A percentile compares a stretch with the other conserved stretches of the same genome.
These are phyloP conservation scores for Choristoneura rosaceana DNA, from an alignment of 2,888 invertebrate genomes.

Conservation along the genomic window DNA sequence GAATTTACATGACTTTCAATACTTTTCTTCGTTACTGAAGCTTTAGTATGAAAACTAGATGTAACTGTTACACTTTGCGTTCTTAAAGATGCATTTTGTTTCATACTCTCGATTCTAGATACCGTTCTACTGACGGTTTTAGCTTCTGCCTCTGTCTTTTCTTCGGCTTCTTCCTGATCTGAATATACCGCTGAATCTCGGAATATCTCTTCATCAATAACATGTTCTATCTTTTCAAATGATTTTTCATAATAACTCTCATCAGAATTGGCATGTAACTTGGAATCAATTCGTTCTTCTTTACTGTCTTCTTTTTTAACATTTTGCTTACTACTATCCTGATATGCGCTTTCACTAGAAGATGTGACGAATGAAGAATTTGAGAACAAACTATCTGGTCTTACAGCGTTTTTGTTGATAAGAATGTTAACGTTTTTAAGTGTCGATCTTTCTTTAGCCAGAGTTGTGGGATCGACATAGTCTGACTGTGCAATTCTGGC, in stretches of 20 bases:
- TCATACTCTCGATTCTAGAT: slow-evolving; percentile 65
- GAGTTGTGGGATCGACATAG: slow-evolving; percentile 92
- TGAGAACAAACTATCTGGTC: slow-evolving; percentile 84
- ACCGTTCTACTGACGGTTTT: slow-evolving; percentile 59
- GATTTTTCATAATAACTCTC: slow-evolving; percentile 92
- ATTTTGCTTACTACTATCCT: slow-evolving; percentile 54
- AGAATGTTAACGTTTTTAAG: slow-evolving; percentile 85
- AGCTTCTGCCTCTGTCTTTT: slow-evolving; percentile 56
- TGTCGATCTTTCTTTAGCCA: slow-evolving; percentile 81
- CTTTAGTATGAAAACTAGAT: slow-evolving; percentile 55
- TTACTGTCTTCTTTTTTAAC: slow-evolving; percentile 42
- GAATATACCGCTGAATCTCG: slow-evolving; percentile 94
- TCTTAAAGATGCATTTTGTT: slow-evolving; percentile 66
- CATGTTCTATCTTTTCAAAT: slow-evolving; percentile 90
- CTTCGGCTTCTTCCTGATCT: slow-evolving; percentile 87
- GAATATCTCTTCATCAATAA: slow-evolving; percentile 89
- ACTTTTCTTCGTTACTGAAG: slow-evolving; percentile 53
- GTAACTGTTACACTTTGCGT: slow-evolving; percentile 60
- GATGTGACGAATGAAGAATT: slow-evolving; percentile 85
- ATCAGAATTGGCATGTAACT: slow-evolving; percentile 71
- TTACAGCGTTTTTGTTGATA: slow-evolving; percentile 86
- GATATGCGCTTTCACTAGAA: slow-evolving; percentile 82
- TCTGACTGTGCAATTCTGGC: slow-evolving; percentile 95
- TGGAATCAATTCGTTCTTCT: slow-evolving; percentile 50
- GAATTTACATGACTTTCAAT: slow-evolving; percentile 26